These are phyloP conservation scores for Scylla paramamosain DNA, from an alignment of 1,140 invertebrate species.

Conservation along the genomic window DNA sequence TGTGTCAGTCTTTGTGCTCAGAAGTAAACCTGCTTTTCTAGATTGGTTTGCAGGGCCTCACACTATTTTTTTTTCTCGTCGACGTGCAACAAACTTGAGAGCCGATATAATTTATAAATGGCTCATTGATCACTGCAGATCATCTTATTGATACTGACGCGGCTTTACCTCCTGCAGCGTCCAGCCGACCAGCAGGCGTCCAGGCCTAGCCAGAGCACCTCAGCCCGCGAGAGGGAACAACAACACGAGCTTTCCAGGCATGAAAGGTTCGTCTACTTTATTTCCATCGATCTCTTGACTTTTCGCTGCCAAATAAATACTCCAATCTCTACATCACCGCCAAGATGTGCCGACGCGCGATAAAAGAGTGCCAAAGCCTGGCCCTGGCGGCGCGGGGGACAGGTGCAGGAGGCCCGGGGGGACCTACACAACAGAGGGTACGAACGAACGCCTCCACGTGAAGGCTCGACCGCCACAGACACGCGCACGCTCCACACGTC, in stretches of 20 bases:
- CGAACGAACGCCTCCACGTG: slow-evolving; percentile 17
- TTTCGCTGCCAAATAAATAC: not conserved
- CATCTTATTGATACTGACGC: not conserved
- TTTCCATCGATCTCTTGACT: not conserved
- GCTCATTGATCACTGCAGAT: not conserved
- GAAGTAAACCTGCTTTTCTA: not conserved
- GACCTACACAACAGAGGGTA: not conserved
- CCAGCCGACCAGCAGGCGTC: not conserved
- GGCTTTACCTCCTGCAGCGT: not conserved
- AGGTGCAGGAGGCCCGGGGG: not conserved
- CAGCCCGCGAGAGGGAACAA: not conserved
- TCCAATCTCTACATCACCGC: not conserved
- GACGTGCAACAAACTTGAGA: not conserved
- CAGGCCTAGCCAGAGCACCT: not conserved
- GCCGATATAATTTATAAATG: not conserved
- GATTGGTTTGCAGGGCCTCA: not conserved
- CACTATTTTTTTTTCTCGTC: not conserved
- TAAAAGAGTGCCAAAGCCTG: not conserved
- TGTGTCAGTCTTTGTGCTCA: not conserved
- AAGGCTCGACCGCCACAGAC: not conserved
- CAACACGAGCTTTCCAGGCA: not conserved
- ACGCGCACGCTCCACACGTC: not conserved
- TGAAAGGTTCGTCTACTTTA: slow-evolving; percentile 14
- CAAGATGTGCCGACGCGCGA: not conserved
- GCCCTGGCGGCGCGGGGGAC: not conserved